Evolutionary conservation across 2,797 vertebrate species (phyloP), one percentile per base, ranked within the genome.

Genomic region (Carapus acus): DNA sequence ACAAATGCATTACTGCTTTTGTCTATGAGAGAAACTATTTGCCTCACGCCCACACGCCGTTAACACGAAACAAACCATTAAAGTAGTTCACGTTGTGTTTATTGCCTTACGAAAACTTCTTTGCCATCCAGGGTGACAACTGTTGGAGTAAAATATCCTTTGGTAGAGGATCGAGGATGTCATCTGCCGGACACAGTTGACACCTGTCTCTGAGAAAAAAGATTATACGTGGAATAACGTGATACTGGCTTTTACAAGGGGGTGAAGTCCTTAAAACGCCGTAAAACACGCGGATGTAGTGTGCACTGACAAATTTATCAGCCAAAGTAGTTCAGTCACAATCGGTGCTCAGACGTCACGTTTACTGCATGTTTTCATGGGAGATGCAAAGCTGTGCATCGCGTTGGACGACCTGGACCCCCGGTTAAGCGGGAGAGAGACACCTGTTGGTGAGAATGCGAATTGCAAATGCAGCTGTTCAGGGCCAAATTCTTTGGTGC

Each of bases 391-490:
- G 43, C 15, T 38, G 6, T 58, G 53, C 27, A 54, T 60, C 38
- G 41, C 5, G 33, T 15, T 49, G 15, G 12, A 21, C 42, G 24
- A 13, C n/a, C n/a, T n/a, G 22, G 8, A 39, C 8, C 7, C 14
- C 8, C 21, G 18, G 40, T 23, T 38, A 31, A 21, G 49, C n/a
- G n/a, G 55, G 9, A 52, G 54, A 62, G 81, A 43, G 77, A 62
- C 79, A 65, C 64, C 80, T 79, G 61, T 64, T 73, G 83, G 70
- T 40, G 5, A 62, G 36, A 75, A 74, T 62, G 65, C 24, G 7
- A 19, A 51, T 22, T 54, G 72, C 76, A 77, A 52, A 54, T 77
- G 72, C 81, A 85, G 80, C 76, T 79, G 74, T 42, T 49, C 21
- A 33, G 60, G 58, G 54, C 67, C 64, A 64, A 18, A 49, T 46